Conservation (phyloP, 92 coral and sea anemone species). For the Palythoa grandiflora region DNA sequence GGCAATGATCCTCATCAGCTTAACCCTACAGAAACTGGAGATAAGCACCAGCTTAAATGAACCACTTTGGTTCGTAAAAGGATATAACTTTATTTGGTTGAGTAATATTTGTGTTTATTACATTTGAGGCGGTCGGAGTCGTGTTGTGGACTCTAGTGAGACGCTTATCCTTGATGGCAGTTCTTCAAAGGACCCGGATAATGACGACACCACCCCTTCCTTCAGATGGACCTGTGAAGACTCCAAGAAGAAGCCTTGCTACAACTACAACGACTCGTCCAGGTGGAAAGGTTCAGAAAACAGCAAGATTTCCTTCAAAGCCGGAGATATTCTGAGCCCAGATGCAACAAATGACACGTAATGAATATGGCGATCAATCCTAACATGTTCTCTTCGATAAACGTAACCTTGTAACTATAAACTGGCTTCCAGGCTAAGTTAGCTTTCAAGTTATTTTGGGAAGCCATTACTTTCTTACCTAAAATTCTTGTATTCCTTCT, state of each 20-base stretch:
- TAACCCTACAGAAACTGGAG: too few species aligned
- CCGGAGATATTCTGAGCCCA: not conserved
- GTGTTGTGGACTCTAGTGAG: slow-evolving; percentile 35
- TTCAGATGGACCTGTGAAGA: slow-evolving; percentile 39
- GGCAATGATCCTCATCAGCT: too few species aligned
- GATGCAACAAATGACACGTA: slow-evolving; percentile 22
- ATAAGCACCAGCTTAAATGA: too few species aligned
- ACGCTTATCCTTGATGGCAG: slow-evolving; percentile 20
- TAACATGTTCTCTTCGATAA: too few species aligned
- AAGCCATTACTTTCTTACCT: too few species aligned
- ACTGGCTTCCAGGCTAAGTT: too few species aligned
- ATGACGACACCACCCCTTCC: slow-evolving; percentile 8
- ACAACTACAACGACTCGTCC: not conserved
- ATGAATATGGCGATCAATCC: not conserved
- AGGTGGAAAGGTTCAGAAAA: not conserved
- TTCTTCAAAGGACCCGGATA: slow-evolving; percentile 13
- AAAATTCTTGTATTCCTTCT: too few species aligned
- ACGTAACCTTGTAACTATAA: too few species aligned
- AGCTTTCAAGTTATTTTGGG: too few species aligned
- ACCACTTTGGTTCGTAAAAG: not conserved
- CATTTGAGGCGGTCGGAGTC: slow-evolving; percentile 23
- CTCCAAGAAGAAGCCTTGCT: slow-evolving; percentile 38
- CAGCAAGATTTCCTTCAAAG: not conserved
- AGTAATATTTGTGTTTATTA: not conserved
- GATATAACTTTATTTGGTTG: too few species aligned